phyloP scores from a whole-genome alignment of 2,888 invertebrate genomes.

The Calliopum simillimum region DNA sequence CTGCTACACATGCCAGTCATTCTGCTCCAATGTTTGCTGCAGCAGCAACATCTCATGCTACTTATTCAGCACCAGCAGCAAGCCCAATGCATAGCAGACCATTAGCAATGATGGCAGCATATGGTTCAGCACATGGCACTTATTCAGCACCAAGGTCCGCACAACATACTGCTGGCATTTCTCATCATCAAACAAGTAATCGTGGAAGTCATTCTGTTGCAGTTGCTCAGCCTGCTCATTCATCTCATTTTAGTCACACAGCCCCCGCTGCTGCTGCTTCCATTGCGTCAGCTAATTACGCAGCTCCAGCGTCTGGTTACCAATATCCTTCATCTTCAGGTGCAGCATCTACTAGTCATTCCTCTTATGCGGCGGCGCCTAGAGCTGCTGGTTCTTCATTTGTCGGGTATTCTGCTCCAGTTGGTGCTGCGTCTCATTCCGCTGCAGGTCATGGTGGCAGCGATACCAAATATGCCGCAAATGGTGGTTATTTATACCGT shows the following conservation, averaged over 20 bases:
- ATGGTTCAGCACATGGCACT: slow-evolving; percentile 24
- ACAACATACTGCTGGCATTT: background rate
- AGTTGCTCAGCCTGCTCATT: background rate
- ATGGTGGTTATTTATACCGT: slow-evolving; percentile 55
- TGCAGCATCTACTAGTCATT: background rate
- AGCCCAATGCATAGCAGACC: slow-evolving; percentile 21
- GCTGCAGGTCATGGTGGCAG: slow-evolving; percentile 9
- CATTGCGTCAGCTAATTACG: background rate
- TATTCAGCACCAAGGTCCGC: slow-evolving; percentile 37
- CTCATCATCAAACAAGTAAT: slow-evolving; percentile 3
- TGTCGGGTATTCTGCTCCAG: slow-evolving; percentile 35
- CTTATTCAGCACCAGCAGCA: slow-evolving; percentile 37
- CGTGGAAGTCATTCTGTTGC: slow-evolving; percentile 4
- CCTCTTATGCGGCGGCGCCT: background rate
- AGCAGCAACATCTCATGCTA: slow-evolving; percentile 22
- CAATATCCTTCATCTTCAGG: background rate
- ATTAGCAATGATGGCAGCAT: background rate
- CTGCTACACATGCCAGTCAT: slow-evolving; percentile 2
- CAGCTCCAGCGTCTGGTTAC: background rate
- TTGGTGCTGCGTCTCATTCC: slow-evolving; percentile 14
- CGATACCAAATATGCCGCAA: slow-evolving; percentile 52
- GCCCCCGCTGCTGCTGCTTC: slow-evolving; percentile 26
- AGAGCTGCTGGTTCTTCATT: slow-evolving; percentile 11
- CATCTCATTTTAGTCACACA: slow-evolving; percentile 1
- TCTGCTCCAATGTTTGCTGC: slow-evolving; percentile 9